Evolutionary conservation across 2,888 invertebrate genomes (phyloP).

Genomic region (Ganaspis brasiliensis): DNA sequence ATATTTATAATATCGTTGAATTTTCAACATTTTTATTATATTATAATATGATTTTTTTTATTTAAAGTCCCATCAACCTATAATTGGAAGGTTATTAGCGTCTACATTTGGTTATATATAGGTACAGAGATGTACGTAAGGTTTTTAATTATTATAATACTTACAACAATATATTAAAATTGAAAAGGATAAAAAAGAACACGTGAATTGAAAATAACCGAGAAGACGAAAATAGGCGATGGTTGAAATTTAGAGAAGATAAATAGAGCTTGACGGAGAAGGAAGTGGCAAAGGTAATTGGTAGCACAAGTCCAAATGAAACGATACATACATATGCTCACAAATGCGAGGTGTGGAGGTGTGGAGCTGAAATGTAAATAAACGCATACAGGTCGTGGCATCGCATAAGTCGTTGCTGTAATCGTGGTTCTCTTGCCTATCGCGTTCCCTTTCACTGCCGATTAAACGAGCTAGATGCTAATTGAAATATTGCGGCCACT

Average conservation of each 20-base stretch:
- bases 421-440: slow-evolving; percentile 46
- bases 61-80: no score
- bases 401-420: slow-evolving; percentile 41
- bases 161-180: no score
- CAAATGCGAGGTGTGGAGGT: slow-evolving; percentile 27
- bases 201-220: no score
- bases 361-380: slow-evolving; percentile 52
- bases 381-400: slow-evolving; percentile 55
- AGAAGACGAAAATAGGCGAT: no score
- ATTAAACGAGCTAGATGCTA: slow-evolving; percentile 76
- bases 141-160: no score
- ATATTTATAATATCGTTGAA: no score
- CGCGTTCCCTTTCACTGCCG: slow-evolving; percentile 68
- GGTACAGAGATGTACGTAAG: no score
- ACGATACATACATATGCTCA: slow-evolving; percentile 33
- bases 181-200: no score
- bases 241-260: neutral
- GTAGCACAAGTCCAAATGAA: slow-evolving; percentile 33
- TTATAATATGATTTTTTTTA: no score
- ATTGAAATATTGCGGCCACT: slow-evolving; percentile 79
- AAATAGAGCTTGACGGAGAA: slow-evolving; percentile 5
- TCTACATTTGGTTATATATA: no score
- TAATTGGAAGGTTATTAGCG: no score
- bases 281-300: slow-evolving; percentile 51
- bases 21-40: no score